phyloP scores from a whole-genome alignment of 2,888 invertebrate species.

The Hyles lineata region DNA sequence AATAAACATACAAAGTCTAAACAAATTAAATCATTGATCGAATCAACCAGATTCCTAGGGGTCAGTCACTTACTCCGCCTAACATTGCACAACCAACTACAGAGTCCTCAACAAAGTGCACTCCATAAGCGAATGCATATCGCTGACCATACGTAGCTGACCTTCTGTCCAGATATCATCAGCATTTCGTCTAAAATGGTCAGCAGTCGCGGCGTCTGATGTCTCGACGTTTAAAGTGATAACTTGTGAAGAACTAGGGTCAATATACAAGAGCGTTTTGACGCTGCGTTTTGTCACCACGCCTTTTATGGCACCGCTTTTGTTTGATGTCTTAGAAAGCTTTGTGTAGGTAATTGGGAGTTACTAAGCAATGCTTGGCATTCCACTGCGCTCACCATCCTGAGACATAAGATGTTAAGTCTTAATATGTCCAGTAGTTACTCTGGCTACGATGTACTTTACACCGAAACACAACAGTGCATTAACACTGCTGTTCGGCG shows the following conservation, averaged over 20 bases:
- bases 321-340: not conserved
- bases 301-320: not conserved
- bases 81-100: not conserved
- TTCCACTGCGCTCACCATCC: too few relatives aligned
- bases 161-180: constrained; percentile 22
- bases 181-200: constrained; percentile 30
- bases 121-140: constrained; percentile 8
- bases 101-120: constrained; percentile 1
- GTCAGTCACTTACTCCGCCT: constrained; percentile 7
- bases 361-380: too few relatives aligned
- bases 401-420: too few relatives aligned
- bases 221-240: constrained; percentile 31
- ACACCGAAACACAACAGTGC: too few relatives aligned
- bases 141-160: constrained; percentile 22
- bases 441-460: too few relatives aligned
- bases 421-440: too few relatives aligned
- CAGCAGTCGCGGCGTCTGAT: constrained; percentile 24
- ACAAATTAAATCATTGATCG: not conserved
- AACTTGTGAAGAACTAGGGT: constrained; percentile 23
- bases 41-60: constrained; percentile 12
- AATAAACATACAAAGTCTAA: not conserved
- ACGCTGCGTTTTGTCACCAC: not conserved
- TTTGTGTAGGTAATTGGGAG: too few relatives aligned
- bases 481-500: too few relatives aligned
- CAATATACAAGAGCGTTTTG: not conserved